Base-by-base conservation (phyloP, 1,140 invertebrate genomes). In the Euglossa dilemma region DNA sequence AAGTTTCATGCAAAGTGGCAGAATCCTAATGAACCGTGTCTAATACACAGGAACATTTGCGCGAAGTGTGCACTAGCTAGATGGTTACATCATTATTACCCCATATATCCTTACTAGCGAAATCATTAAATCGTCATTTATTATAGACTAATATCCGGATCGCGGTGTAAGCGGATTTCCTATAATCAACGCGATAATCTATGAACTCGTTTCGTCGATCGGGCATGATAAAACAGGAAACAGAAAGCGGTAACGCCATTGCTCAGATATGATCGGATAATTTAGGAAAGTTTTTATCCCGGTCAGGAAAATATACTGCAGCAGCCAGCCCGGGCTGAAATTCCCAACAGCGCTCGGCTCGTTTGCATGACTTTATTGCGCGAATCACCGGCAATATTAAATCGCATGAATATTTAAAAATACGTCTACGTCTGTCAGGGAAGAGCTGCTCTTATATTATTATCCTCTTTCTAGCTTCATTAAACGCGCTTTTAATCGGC, bases 391-490 rank as follows among this genome's bases (percentile, higher is more conserved):
- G 67, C 80, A 36, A 86, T 89, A 89, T 89, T 87, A 84, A 89
- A 89, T 85, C 74, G 67, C 81, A 89, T 89, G 88, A 89, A 89
- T 89, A 89, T 89, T 89, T 89, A 89, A 89, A 84, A 59, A 78
- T 78, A 79, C 82, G 77, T 80, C 81, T 70, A 73, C 74, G 66
- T 71, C 50, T 61, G 56, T 74, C 67, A 70, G 20, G 16, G 45
- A 36, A 56, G 70, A 84, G 75, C 76, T 87, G 83, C 75, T 71
- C 82, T 85, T 57, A 72, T 64, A 76, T 87, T 83, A 87, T 89
- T 83, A 83, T 87, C 88, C 87, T 74, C 67, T 54, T 66, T 78
- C 89, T 87, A 84, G 66, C 82, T 83, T 87, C 79, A 87, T 89
- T 89, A 89, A 87, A 81, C 82, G 73, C 76, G 86, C 85, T 87